A percentile compares a stretch with the other conserved stretches of the same genome.
These are phyloP conservation scores for Palythoa grandis DNA, from an alignment of 92 coral and sea anemone species.

Conservation along the genomic window DNA sequence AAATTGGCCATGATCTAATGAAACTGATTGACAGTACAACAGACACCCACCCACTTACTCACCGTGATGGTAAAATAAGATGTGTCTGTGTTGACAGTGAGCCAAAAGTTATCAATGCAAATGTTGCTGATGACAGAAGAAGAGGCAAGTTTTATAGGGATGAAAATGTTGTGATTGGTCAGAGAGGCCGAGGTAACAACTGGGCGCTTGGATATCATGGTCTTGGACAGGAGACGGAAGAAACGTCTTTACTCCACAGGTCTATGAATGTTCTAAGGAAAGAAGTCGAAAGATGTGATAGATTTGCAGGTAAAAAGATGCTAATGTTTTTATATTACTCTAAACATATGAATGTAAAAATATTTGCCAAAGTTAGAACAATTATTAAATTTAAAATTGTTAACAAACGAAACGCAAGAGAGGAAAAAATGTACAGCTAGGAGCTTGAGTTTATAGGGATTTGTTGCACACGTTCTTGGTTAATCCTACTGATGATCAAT, in stretches of 20 bases:
- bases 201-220: conserved; percentile 91
- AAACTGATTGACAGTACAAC: conserved; percentile 69
- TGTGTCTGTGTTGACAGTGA: conserved; percentile 93
- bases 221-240: conserved; percentile 62
- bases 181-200: conserved; percentile 84
- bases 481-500: no score
- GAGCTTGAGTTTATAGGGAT: no score
- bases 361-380: no score
- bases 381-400: no score
- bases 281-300: conserved; percentile 87
- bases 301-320: conserved; percentile 66
- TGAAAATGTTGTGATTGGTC: conserved; percentile 70
- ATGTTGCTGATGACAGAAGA: conserved; percentile 60
- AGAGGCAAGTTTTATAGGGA: conserved; percentile 62
- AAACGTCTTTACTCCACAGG: conserved; percentile 66
- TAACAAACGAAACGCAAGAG: no score
- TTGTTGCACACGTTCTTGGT: no score
- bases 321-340: not conserved
- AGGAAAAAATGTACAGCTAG: no score
- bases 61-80: conserved; percentile 86
- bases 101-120: conserved; percentile 69
- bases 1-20: conserved; percentile 88
- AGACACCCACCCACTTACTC: conserved; percentile 74
- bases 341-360: no score
- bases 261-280: conserved; percentile 74